These are phyloP conservation scores for Petrophora chlorosata DNA, from an alignment of 2,888 invertebrate species.

Conservation along the genomic window DNA sequence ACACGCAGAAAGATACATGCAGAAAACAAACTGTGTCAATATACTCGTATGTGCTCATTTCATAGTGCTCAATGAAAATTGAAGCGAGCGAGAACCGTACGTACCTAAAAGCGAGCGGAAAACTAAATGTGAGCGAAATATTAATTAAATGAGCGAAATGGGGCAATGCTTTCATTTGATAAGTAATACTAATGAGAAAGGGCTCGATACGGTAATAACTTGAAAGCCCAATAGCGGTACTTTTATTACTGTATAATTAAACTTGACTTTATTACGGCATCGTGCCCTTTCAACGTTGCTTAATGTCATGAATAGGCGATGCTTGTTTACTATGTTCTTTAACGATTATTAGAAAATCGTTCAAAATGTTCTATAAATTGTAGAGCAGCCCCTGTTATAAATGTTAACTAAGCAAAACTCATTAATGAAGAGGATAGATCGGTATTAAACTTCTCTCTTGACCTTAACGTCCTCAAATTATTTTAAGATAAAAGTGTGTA, in stretches of 20 bases:
- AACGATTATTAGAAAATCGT: too few relatives aligned
- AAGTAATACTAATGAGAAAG: constrained; percentile 38
- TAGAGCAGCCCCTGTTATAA: too few relatives aligned
- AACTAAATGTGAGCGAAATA: too few relatives aligned
- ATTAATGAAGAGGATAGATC: too few relatives aligned
- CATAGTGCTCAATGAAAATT: too few relatives aligned
- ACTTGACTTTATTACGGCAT: constrained; percentile 35
- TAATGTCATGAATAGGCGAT: constrained; percentile 1
- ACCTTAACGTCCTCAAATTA: too few relatives aligned
- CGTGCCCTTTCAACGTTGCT: neutral
- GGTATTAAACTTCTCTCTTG: too few relatives aligned
- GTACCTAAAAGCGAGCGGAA: constrained; percentile 2
- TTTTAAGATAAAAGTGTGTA: too few relatives aligned
- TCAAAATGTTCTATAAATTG: too few relatives aligned
- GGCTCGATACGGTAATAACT: constrained; percentile 43
- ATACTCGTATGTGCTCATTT: constrained; percentile 13
- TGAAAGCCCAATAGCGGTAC: constrained; percentile 38
- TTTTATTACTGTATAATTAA: constrained; percentile 49
- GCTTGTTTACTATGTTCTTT: neutral
- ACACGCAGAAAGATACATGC: too few relatives aligned
- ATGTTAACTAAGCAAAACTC: too few relatives aligned
- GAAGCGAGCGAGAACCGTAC: too few relatives aligned
- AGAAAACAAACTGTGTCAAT: constrained; percentile 14
- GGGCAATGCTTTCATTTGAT: constrained; percentile 1
- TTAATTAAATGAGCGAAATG: neutral